These are phyloP conservation scores for Drosophila burlai DNA, from an alignment of 1,140 invertebrate species.

Conservation along the genomic window DNA sequence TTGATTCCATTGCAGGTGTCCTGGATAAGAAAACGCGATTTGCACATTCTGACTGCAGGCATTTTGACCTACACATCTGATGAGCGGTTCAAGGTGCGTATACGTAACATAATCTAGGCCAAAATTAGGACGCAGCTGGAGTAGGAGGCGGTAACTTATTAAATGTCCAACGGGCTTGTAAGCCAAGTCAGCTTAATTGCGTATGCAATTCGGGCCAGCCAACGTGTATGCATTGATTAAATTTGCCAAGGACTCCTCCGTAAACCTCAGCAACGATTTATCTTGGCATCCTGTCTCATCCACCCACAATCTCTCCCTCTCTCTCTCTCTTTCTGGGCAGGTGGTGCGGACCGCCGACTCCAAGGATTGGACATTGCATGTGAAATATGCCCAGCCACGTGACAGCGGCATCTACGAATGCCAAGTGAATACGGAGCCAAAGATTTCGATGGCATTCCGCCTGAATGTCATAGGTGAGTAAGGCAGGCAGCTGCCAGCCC, in stretches of 20 bases:
- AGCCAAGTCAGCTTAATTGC: constrained; percentile 79
- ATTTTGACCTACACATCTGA: constrained; percentile 92
- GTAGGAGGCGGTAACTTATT: constrained; percentile 49
- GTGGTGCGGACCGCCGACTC: constrained; percentile 93
- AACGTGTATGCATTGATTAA: constrained; percentile 80
- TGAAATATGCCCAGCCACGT: constrained; percentile 94
- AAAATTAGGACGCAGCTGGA: constrained; percentile 16
- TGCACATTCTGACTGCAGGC: constrained; percentile 91
- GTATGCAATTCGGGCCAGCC: constrained; percentile 68
- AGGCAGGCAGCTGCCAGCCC: constrained; percentile 25
- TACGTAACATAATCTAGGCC: constrained; percentile 57
- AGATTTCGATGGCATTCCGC: constrained; percentile 95
- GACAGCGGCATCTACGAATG: constrained; percentile 96
- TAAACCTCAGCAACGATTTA: constrained; percentile 44
- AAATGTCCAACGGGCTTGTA: constrained; percentile 69
- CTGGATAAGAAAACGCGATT: constrained; percentile 91
- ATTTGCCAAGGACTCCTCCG: constrained; percentile 67
- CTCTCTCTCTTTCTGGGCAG: constrained; percentile 85
- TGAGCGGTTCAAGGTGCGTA: constrained; percentile 88
- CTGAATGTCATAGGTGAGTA: constrained; percentile 95
- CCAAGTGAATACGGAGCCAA: constrained; percentile 96
- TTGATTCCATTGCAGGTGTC: constrained; percentile 87
- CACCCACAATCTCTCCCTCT: not conserved
- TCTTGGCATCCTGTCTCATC: constrained; percentile 49
- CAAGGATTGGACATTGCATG: constrained; percentile 96